Evolutionary conservation across 2,888 invertebrate species (phyloP).

Genomic region (Cataglyphis cursor): DNA sequence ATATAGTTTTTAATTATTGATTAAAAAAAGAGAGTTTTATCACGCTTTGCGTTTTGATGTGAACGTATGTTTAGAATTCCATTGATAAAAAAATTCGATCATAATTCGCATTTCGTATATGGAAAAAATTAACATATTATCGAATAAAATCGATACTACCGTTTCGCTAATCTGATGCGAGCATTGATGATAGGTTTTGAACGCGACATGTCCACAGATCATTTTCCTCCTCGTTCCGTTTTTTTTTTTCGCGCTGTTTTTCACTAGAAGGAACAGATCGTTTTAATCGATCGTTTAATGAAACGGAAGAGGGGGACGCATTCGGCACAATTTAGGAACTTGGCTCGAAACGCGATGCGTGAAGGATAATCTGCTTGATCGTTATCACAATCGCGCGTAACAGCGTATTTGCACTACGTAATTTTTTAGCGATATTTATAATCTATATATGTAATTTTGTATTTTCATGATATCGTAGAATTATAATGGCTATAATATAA

Average conservation of each 20-base stretch:
- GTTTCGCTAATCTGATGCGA: slow-evolving; percentile 31
- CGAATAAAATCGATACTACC: slow-evolving; percentile 13
- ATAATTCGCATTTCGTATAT: not conserved
- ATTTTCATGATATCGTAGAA: not conserved
- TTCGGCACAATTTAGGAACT: slow-evolving; percentile 49
- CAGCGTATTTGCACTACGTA: not conserved
- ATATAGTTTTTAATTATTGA: slow-evolving; percentile 8
- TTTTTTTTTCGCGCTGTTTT: slow-evolving; percentile 22
- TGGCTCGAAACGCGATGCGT: slow-evolving; percentile 24
- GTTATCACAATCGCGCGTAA: slow-evolving; percentile 30
- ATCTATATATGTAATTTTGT: not conserved
- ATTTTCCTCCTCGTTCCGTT: slow-evolving; percentile 11
- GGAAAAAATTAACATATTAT: not conserved
- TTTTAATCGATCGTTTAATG: slow-evolving; percentile 8
- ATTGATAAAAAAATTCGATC: not conserved
- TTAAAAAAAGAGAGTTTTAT: not conserved
- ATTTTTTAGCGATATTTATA: not conserved
- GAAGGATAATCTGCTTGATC: slow-evolving; percentile 8
- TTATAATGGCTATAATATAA: not conserved
- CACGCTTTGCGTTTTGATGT: not conserved
- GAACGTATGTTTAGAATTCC: not conserved
- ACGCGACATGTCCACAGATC: slow-evolving; percentile 11
- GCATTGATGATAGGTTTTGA: slow-evolving; percentile 12
- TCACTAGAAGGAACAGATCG: slow-evolving; percentile 4
- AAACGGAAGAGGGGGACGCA: not conserved